phyloP scores from a whole-genome alignment of 1,140 invertebrate genomes.

The Listronotus oregonensis region DNA sequence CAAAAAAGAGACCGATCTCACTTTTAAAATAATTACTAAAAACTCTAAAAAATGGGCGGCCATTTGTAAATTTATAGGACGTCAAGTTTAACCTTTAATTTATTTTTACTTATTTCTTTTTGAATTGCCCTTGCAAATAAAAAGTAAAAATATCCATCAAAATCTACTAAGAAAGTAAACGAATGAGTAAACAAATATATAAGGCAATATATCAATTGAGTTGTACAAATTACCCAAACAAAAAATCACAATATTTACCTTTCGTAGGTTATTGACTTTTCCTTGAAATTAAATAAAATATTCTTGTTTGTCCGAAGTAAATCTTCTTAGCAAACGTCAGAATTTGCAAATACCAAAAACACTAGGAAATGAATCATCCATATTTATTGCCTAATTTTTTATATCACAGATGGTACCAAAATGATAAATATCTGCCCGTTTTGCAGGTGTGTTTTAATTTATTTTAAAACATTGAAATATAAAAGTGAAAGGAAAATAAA shows the following conservation, averaged over 20 bases:
- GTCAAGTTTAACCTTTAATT: too few relatives aligned
- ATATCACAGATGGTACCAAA: not conserved
- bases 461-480: not conserved
- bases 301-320: slow-evolving; percentile 6
- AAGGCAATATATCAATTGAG: not conserved
- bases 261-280: slow-evolving; percentile 12
- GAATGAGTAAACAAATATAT: too few relatives aligned
- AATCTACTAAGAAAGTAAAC: too few relatives aligned
- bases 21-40: too few relatives aligned
- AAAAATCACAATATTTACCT: slow-evolving; percentile 16
- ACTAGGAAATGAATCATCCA: slow-evolving; percentile 7
- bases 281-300: slow-evolving; percentile 9
- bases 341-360: not conserved
- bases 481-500: not conserved
- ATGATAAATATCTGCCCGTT: too few relatives aligned
- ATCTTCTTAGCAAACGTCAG: not conserved
- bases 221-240: not conserved
- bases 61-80: too few relatives aligned
- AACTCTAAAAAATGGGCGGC: too few relatives aligned
- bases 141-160: too few relatives aligned
- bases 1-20: too few relatives aligned
- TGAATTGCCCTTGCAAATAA: too few relatives aligned
- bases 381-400: not conserved
- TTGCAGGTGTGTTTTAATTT: too few relatives aligned
- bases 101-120: too few relatives aligned